Base-by-base conservation (phyloP, 2,888 invertebrate genomes). In the Dolichomitus sp. region DNA sequence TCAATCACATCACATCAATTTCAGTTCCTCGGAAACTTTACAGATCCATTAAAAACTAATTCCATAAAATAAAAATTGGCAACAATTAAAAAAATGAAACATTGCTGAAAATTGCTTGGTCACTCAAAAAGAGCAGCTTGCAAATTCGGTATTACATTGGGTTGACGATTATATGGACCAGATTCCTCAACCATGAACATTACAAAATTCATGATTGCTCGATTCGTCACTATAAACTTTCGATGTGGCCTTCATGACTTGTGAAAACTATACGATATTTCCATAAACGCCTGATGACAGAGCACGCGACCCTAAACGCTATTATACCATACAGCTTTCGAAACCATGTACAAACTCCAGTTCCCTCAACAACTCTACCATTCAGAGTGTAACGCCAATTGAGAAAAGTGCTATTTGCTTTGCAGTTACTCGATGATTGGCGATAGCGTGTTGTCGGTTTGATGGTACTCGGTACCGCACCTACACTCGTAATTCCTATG, bases 351-450 rank as follows among this genome's bases (percentile, higher is more conserved):
- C 19, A 30, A 48, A 57, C 12, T 79, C 80, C 37, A 30, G 40
- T 68, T 72, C 54, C 42, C 48, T 23, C 52, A 48, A 70, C 81
- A 72, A 59, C 23, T 40, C 45, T 52, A 59, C 40, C 48, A 48
- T 37, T 48, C 27, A 30, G 19, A 23, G 27, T 66, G 80, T 79
- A 84, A 82, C 75, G 85, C 73, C 75, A 84, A 85, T 86, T 83
- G 86, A 83, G 86, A 78, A 84, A 89, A 86, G 83, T 81, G 72
- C 74, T 89, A 85, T 89, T 90, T 89, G 83, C 88, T 87, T 82
- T 85, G 85, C 86, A 85, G 85, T 85, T 85, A 81, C 84, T 72
- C 82, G 57, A 65, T 87, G 88, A 88, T 89, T 88, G 87, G 85
- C 88, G 88, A 89, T 86, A 84, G 75, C 33, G 37, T 37, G 37